These are phyloP conservation scores for Drosophila anomalata DNA, from an alignment of 2,888 invertebrate species.

Conservation along the genomic window DNA sequence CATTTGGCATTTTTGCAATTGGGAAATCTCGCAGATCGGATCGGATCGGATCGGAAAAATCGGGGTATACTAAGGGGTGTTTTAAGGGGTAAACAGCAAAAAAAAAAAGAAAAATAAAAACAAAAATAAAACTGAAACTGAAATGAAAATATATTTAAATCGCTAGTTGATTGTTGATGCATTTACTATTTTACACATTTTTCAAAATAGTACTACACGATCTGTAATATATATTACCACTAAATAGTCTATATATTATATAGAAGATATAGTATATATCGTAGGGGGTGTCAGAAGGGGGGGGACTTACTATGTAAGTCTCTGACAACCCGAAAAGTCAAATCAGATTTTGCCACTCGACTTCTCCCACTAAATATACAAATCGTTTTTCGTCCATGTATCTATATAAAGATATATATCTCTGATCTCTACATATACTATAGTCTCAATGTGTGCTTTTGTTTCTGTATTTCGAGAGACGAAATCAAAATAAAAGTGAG, in stretches of 20 bases:
- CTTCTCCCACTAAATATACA: constrained; percentile 16
- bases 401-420: constrained; percentile 16
- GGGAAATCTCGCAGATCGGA: constrained; percentile 63
- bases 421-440: constrained; percentile 41
- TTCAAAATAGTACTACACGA: constrained; percentile 5
- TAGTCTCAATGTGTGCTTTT: neutral
- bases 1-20: constrained; percentile 64
- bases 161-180: constrained; percentile 6
- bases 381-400: constrained; percentile 13
- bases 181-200: constrained; percentile 30
- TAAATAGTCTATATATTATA: neutral
- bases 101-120: too few relatives aligned
- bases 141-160: neutral
- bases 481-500: constrained; percentile 79
- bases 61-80: neutral
- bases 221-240: constrained; percentile 9
- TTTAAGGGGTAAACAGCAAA: too few relatives aligned
- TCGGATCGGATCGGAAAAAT: neutral
- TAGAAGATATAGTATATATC: constrained; percentile 1
- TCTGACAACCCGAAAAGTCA: constrained; percentile 29
- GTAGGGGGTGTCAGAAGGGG: neutral
- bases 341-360: constrained; percentile 22
- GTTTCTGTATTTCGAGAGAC: constrained; percentile 41
- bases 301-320: neutral
- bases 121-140: too few relatives aligned